phyloP scores from a whole-genome alignment of 2,797 vertebrate genomes.

The Mustela erminea region DNA sequence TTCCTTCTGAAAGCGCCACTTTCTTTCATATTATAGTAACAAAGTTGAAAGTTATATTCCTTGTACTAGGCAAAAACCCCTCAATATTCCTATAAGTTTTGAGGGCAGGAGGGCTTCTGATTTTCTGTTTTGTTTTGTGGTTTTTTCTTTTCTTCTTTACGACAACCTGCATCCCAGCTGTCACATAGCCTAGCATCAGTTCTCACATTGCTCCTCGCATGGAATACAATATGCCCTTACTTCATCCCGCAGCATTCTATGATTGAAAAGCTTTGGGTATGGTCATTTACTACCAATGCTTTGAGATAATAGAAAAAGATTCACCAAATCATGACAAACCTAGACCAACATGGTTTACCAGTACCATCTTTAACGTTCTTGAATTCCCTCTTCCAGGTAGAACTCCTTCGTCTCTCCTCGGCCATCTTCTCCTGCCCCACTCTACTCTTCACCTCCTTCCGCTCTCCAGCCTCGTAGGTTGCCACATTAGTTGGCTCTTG shows the following conservation, averaged over 20 bases:
- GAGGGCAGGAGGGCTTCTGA: background rate
- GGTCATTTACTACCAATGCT: background rate
- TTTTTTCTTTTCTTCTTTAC: background rate
- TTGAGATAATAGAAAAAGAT: background rate
- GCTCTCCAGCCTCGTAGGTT: background rate
- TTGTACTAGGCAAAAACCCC: background rate
- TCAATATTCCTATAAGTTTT: background rate
- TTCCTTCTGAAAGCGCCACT: background rate
- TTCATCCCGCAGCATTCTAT: background rate
- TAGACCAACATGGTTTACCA: background rate
- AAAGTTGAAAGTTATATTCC: background rate
- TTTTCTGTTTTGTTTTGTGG: background rate
- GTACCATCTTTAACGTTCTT: background rate
- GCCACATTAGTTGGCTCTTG: background rate
- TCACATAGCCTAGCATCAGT: too few relatives aligned
- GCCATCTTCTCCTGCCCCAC: too few relatives aligned
- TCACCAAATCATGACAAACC: background rate
- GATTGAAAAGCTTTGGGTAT: background rate
- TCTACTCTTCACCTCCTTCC: background rate
- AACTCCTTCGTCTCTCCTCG: background rate
- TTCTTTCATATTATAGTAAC: background rate
- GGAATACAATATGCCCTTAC: background rate
- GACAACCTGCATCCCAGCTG: background rate
- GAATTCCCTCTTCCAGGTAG: background rate
- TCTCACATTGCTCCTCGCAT: background rate